Percentiles rank a stretch among this genome's conserved stretches.
phyloP scores from a whole-genome alignment of 1,140 invertebrate species.

The Asobara japonica region DNA sequence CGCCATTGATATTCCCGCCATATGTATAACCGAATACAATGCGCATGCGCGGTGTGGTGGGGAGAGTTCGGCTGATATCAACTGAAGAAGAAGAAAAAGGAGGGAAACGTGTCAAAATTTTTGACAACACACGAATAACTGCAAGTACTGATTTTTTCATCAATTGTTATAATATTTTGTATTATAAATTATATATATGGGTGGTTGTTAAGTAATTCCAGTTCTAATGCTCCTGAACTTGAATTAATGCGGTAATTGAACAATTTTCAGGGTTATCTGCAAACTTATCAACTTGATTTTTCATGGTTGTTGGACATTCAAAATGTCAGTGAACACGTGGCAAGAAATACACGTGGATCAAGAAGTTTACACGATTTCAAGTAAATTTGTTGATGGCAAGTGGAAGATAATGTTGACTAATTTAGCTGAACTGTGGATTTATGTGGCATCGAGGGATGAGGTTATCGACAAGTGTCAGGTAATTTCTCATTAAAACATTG shows the following conservation, averaged over 20 bases:
- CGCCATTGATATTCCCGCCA: too few relatives aligned
- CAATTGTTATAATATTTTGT: too few relatives aligned
- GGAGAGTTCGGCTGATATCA: too few relatives aligned
- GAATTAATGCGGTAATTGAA: not conserved
- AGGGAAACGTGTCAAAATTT: too few relatives aligned
- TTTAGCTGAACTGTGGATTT: constrained; percentile 50
- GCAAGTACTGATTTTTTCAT: too few relatives aligned
- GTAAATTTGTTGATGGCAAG: constrained; percentile 30
- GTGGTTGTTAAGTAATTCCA: too few relatives aligned
- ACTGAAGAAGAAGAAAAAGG: too few relatives aligned
- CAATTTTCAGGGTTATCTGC: not conserved
- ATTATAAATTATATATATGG: too few relatives aligned
- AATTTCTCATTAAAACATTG: constrained; percentile 4
- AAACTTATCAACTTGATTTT: not conserved
- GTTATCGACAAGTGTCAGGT: constrained; percentile 51
- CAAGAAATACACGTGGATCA: constrained; percentile 39
- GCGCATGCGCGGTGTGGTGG: too few relatives aligned
- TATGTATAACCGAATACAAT: too few relatives aligned
- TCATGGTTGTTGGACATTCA: not conserved
- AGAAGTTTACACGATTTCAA: constrained; percentile 45
- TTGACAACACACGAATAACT: too few relatives aligned
- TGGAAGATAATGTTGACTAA: constrained; percentile 51
- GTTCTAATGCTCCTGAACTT: too few relatives aligned
- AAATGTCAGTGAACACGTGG: constrained; percentile 39
- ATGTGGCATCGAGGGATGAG: constrained; percentile 45